Evolutionary conservation across 2,797 vertebrate genomes (phyloP).

Genomic region (Passerculus sandwichensis): DNA sequence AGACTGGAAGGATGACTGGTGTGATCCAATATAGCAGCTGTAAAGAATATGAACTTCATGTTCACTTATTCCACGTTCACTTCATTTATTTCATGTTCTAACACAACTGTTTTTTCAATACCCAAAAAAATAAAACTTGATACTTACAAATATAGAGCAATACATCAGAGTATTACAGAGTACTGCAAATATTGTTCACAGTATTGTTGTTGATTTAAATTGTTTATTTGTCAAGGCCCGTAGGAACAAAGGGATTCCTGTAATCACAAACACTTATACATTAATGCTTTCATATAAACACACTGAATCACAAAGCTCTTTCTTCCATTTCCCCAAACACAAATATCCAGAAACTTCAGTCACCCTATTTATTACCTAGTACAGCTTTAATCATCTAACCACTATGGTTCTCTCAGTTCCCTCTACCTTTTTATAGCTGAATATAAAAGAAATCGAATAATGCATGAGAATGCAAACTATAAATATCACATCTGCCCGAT

Average conservation of each 20-base stretch:
- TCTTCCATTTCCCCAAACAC: not conserved
- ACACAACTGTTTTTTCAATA: not conserved
- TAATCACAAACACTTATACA: not conserved
- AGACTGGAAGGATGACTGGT: not conserved
- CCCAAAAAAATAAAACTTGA: not conserved
- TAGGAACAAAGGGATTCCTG: constrained; percentile 21
- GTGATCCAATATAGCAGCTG: not conserved
- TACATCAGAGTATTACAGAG: not conserved
- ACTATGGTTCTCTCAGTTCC: not conserved
- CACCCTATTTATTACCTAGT: not conserved
- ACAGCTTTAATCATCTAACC: not conserved
- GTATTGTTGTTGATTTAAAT: not conserved
- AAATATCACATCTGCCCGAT: not conserved
- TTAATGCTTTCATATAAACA: not conserved
- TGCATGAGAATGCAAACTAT: not conserved
- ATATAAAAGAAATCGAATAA: not conserved
- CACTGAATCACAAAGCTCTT: not conserved
- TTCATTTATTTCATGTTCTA: not conserved
- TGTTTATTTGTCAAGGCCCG: not conserved
- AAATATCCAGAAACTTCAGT: not conserved
- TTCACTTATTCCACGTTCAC: not conserved
- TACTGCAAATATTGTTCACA: not conserved
- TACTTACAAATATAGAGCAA: not conserved
- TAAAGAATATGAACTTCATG: not conserved
- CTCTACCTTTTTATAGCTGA: not conserved